Evolutionary conservation across 2,113 vertebrate species (phyloP).

Genomic region (Paralichthys olivaceus): DNA sequence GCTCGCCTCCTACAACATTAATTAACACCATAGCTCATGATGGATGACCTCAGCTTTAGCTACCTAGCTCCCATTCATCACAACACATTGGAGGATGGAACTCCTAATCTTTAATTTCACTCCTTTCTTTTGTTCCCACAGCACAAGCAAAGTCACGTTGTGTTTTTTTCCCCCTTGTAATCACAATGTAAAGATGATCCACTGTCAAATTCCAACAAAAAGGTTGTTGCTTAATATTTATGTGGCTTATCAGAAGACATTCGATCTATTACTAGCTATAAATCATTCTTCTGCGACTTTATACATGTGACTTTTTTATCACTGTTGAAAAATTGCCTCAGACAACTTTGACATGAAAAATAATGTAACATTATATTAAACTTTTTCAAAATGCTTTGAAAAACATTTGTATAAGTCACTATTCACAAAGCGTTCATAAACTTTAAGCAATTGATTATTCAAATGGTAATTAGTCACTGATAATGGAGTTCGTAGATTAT

Average conservation of each 20-base stretch:
- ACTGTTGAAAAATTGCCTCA: slow-evolving; percentile 30
- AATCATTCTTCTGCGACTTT: slow-evolving; percentile 47
- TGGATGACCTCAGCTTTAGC: slow-evolving; percentile 78
- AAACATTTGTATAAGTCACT: neutral
- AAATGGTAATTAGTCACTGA: neutral
- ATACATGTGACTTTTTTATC: slow-evolving; percentile 2
- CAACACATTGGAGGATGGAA: slow-evolving; percentile 60
- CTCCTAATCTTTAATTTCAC: slow-evolving; percentile 62
- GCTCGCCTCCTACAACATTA: slow-evolving; percentile 82
- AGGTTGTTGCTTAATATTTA: slow-evolving; percentile 36
- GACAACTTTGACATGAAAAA: slow-evolving; percentile 30
- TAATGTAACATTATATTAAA: slow-evolving; percentile 1
- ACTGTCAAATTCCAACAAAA: slow-evolving; percentile 36
- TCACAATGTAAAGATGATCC: slow-evolving; percentile 56
- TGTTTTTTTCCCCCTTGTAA: slow-evolving; percentile 16
- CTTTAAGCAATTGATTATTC: neutral
- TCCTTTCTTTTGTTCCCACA: slow-evolving; percentile 42
- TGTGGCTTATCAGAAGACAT: slow-evolving; percentile 36
- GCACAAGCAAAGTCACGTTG: slow-evolving; percentile 25
- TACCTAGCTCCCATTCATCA: slow-evolving; percentile 81
- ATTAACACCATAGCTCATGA: slow-evolving; percentile 81
- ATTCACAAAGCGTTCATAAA: neutral
- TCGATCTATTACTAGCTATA: slow-evolving; percentile 58
- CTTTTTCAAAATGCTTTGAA: neutral
- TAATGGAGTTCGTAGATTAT: neutral